Conservation (phyloP, 2,113 vertebrate species). For the Collichthys lucidus region DNA sequence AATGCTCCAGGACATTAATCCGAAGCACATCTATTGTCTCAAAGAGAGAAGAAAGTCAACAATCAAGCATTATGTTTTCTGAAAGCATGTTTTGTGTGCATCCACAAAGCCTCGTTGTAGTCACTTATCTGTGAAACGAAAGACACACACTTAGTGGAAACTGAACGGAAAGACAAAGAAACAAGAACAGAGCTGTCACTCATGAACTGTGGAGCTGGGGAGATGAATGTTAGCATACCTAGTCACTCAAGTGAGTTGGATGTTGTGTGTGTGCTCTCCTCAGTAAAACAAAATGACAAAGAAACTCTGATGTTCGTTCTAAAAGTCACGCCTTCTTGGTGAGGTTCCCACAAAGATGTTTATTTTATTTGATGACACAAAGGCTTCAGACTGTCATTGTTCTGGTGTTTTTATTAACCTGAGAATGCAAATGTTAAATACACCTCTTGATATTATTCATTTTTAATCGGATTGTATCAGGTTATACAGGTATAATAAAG, state of each 20-base stretch:
- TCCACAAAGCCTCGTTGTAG: slow-evolving; percentile 92
- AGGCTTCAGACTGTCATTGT: neutral
- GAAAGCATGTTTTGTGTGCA: slow-evolving; percentile 89
- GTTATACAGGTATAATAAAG: neutral
- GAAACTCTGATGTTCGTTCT: slow-evolving; percentile 2
- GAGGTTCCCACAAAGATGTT: slow-evolving; percentile 3
- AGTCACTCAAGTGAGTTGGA: slow-evolving; percentile 31
- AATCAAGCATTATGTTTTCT: slow-evolving; percentile 89
- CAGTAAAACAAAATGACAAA: slow-evolving; percentile 28
- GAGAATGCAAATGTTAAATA: neutral
- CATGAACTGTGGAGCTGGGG: slow-evolving; percentile 56
- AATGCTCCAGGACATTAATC: slow-evolving; percentile 73
- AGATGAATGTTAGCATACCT: slow-evolving; percentile 57
- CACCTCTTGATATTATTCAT: neutral
- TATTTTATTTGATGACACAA: neutral
- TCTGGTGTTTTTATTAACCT: neutral
- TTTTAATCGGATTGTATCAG: slow-evolving; percentile 10
- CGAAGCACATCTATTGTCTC: slow-evolving; percentile 80
- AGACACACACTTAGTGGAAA: slow-evolving; percentile 88
- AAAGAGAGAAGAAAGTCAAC: slow-evolving; percentile 91
- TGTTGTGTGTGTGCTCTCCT: neutral
- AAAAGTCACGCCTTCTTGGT: slow-evolving; percentile 10
- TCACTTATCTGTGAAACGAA: slow-evolving; percentile 87
- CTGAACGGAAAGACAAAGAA: slow-evolving; percentile 87
- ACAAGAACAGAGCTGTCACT: slow-evolving; percentile 85